A percentile compares a stretch with the other conserved stretches of the same genome.
phyloP scores from a whole-genome alignment of 2,888 invertebrate genomes.

The Anthophora plumipes region DNA sequence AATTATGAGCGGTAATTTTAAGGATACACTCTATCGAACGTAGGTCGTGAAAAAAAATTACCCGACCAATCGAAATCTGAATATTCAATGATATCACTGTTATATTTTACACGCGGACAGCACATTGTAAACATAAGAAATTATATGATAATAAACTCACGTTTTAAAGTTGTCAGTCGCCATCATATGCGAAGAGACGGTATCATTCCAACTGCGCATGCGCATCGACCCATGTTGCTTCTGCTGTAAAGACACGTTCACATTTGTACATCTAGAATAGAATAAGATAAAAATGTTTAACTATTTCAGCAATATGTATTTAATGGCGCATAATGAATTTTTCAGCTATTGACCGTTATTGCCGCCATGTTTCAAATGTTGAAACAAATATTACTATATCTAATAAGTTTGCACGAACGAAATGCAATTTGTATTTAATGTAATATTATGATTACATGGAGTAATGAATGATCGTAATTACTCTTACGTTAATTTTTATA shows the following conservation, averaged over 20 bases:
- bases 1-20: slow-evolving; percentile 70
- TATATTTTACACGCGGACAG: slow-evolving; percentile 63
- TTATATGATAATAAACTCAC: slow-evolving; percentile 80
- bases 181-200: slow-evolving; percentile 79
- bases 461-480: not conserved
- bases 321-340: not conserved
- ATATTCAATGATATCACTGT: slow-evolving; percentile 42
- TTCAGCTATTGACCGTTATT: not conserved
- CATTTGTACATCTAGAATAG: slow-evolving; percentile 50
- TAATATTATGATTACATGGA: not conserved
- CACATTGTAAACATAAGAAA: slow-evolving; percentile 67
- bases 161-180: slow-evolving; percentile 84
- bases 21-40: slow-evolving; percentile 53
- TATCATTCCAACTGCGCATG: slow-evolving; percentile 76
- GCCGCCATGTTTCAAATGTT: not conserved
- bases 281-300: slow-evolving; percentile 49
- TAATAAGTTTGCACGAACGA: not conserved
- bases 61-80: slow-evolving; percentile 26
- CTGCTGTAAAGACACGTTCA: slow-evolving; percentile 69
- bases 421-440: not conserved
- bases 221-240: slow-evolving; percentile 72
- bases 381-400: not conserved
- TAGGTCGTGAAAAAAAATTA: slow-evolving; percentile 37
- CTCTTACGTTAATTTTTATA: not conserved
- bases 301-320: slow-evolving; percentile 29